Conservation (phyloP, 2,797 vertebrate species). For the Sparus aurata region DNA sequence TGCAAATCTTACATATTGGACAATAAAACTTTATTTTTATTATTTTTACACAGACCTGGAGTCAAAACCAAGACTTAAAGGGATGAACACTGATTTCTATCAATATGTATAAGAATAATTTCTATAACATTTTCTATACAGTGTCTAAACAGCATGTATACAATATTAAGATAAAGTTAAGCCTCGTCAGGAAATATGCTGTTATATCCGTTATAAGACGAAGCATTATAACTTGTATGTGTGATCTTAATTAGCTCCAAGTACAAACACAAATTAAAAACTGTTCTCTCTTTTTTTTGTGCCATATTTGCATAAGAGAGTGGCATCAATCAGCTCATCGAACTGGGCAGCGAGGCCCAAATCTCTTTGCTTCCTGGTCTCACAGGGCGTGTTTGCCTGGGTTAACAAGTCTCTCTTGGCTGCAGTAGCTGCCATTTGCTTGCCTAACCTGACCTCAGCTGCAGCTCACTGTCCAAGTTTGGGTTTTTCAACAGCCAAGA, state of each 20-base stretch:
- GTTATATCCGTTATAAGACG: too few species aligned
- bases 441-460: neutral
- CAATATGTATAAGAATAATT: neutral
- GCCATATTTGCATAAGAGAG: too few species aligned
- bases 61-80: neutral
- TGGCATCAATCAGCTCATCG: neutral
- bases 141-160: neutral
- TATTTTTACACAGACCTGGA: neutral
- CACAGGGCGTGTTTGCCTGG: neutral
- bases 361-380: neutral
- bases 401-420: neutral
- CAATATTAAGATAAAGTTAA: too few species aligned
- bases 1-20: too few species aligned
- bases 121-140: too few species aligned
- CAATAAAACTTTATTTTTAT: too few species aligned
- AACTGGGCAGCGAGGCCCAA: neutral
- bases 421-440: neutral
- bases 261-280: too few species aligned
- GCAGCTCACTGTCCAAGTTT: conserved; percentile 1
- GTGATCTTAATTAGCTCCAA: too few species aligned
- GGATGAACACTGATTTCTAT: too few species aligned
- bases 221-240: too few species aligned
- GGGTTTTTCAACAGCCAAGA: neutral
- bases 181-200: too few species aligned
- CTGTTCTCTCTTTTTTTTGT: too few species aligned